Conservation (phyloP, 2,888 invertebrate species). For the Heliconius sara region DNA sequence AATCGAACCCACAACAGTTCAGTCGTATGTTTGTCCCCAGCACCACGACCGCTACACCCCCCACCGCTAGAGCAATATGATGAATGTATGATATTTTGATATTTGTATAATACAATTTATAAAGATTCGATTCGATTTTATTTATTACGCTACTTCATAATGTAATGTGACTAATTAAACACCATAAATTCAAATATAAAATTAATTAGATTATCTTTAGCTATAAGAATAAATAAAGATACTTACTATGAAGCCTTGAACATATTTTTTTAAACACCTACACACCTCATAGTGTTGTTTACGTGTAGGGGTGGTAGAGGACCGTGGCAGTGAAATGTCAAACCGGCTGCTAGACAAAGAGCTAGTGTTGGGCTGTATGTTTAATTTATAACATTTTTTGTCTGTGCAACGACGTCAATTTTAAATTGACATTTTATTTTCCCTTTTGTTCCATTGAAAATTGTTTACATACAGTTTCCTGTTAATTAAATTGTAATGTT, state of each 20-base stretch:
- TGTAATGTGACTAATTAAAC: too few species aligned
- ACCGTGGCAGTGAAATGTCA: slow-evolving; percentile 31
- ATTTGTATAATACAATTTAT: too few species aligned
- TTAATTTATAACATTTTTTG: slow-evolving; percentile 11
- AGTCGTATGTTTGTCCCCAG: too few species aligned
- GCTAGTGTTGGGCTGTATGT: slow-evolving; percentile 10
- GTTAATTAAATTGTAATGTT: background rate
- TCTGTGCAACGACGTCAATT: slow-evolving; percentile 3
- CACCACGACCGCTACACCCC: too few species aligned
- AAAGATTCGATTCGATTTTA: too few species aligned
- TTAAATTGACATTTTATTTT: background rate
- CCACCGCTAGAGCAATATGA: too few species aligned
- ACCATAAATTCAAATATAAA: too few species aligned
- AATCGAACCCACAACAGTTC: too few species aligned
- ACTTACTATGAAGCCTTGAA: background rate
- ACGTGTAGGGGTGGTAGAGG: slow-evolving; percentile 16
- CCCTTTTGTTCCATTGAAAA: background rate
- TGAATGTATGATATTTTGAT: too few species aligned
- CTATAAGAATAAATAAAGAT: background rate
- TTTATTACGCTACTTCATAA: too few species aligned
- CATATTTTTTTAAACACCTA: background rate
- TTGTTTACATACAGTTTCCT: too few species aligned
- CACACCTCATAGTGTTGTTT: slow-evolving; percentile 10
- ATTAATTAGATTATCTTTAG: too few species aligned
- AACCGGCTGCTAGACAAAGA: slow-evolving; percentile 56